Conservation (phyloP, 2,113 vertebrate species). For the Pangasianodon gigas region DNA sequence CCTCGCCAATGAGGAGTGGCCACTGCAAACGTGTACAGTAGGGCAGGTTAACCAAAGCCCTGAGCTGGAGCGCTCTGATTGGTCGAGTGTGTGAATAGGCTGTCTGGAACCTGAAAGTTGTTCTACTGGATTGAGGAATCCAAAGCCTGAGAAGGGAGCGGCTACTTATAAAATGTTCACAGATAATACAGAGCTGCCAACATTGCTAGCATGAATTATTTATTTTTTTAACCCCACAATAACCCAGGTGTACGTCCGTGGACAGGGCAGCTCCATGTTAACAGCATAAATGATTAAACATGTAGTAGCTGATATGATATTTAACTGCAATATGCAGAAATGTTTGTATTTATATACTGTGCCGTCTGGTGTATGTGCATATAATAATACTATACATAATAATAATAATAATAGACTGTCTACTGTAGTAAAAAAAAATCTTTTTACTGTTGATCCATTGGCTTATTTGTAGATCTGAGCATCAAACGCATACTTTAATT, state of each 20-base stretch:
- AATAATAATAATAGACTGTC: neutral
- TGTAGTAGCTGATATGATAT: neutral
- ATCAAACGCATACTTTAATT: no score
- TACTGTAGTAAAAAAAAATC: neutral
- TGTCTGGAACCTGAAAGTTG: constrained; percentile 7
- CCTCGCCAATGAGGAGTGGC: constrained; percentile 39
- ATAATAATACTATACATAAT: neutral
- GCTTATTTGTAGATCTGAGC: neutral
- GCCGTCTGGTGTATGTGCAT: neutral
- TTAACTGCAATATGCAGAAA: neutral
- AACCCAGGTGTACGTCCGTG: neutral
- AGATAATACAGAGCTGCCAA: neutral
- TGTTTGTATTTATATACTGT: neutral
- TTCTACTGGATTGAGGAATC: constrained; percentile 38
- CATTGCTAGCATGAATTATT: neutral
- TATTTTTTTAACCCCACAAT: neutral
- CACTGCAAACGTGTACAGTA: constrained; percentile 6
- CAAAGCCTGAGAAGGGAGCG: neutral
- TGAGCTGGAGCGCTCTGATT: constrained; percentile 43
- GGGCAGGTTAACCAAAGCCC: constrained; percentile 5
- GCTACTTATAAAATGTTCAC: neutral
- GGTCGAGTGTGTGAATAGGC: constrained; percentile 21
- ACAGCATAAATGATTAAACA: neutral
- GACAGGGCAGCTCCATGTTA: neutral
- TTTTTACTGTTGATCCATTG: neutral